Conservation (phyloP, 2,888 invertebrate species). For the Abrostola triplasia region DNA sequence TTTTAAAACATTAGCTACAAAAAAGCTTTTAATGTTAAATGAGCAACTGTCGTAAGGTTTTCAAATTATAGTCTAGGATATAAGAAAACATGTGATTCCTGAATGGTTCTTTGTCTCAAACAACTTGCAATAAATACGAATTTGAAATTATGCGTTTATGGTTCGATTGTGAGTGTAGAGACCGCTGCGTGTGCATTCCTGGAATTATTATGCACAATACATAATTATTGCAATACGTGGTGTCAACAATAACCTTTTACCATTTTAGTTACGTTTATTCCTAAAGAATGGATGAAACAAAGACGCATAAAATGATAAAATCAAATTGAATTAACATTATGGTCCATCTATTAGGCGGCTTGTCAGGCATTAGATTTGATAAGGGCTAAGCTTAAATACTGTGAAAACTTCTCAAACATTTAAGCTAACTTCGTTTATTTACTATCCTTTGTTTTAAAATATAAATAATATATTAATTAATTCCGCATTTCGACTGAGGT, state of each 20-base stretch:
- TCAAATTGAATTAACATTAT: conserved; percentile 16
- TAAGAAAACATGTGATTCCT: conserved; percentile 5
- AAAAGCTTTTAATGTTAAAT: conserved; percentile 2
- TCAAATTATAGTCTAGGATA: conserved; percentile 12
- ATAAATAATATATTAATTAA: too few species aligned
- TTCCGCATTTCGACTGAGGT: too few species aligned
- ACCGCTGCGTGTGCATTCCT: conserved; percentile 8
- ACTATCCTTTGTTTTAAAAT: too few species aligned
- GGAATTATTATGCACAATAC: conserved; percentile 32
- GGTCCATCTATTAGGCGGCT: conserved; percentile 1
- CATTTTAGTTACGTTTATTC: conserved; percentile 13
- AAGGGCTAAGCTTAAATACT: background rate
- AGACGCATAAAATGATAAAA: conserved; percentile 31
- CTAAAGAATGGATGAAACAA: conserved; percentile 24
- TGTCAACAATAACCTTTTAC: conserved; percentile 32
- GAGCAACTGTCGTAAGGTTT: conserved; percentile 6
- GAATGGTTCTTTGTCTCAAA: conserved; percentile 33
- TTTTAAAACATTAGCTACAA: background rate
- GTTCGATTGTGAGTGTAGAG: conserved; percentile 12
- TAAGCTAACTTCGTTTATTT: background rate
- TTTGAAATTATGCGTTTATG: conserved; percentile 28
- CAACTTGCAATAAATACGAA: conserved; percentile 8
- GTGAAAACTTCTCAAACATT: background rate
- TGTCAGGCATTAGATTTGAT: background rate
- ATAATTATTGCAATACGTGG: conserved; percentile 32